A percentile compares a stretch with the other conserved stretches of the same genome.
These are phyloP conservation scores for Chromis chromis DNA, from an alignment of 2,797 vertebrate species.

Conservation along the genomic window DNA sequence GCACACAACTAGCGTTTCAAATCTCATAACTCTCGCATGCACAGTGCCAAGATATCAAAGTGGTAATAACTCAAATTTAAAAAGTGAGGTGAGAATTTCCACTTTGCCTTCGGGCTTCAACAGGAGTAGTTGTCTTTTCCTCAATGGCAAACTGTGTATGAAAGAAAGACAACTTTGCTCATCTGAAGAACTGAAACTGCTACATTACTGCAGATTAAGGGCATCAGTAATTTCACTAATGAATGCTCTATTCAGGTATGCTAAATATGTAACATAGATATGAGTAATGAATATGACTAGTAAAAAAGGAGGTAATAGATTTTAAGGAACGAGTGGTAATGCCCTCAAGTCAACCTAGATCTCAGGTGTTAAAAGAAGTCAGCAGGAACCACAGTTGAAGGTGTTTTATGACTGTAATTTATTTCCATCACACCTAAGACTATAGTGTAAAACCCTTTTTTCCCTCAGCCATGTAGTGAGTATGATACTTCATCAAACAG, in stretches of 20 bases:
- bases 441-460: conserved; percentile 30
- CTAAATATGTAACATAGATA: neutral
- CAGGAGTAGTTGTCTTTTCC: conserved; percentile 31
- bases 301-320: neutral
- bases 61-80: conserved; percentile 49
- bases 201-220: neutral
- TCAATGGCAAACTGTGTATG: conserved; percentile 21
- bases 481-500: conserved; percentile 76
- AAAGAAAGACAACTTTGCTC: neutral
- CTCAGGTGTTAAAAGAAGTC: conserved; percentile 33
- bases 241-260: neutral
- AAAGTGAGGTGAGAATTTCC: conserved; percentile 54
- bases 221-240: neutral
- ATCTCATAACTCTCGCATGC: conserved; percentile 56
- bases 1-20: conserved; percentile 52
- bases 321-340: neutral
- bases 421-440: conserved; percentile 44
- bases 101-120: conserved; percentile 35
- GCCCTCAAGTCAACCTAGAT: conserved; percentile 25
- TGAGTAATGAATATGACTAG: neutral
- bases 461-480: conserved; percentile 30
- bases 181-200: neutral
- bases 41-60: conserved; percentile 65
- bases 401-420: conserved; percentile 44
- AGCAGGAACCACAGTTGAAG: conserved; percentile 17